These are phyloP conservation scores for Agrypnus murinus DNA, from an alignment of 2,888 invertebrate species.

Conservation along the genomic window DNA sequence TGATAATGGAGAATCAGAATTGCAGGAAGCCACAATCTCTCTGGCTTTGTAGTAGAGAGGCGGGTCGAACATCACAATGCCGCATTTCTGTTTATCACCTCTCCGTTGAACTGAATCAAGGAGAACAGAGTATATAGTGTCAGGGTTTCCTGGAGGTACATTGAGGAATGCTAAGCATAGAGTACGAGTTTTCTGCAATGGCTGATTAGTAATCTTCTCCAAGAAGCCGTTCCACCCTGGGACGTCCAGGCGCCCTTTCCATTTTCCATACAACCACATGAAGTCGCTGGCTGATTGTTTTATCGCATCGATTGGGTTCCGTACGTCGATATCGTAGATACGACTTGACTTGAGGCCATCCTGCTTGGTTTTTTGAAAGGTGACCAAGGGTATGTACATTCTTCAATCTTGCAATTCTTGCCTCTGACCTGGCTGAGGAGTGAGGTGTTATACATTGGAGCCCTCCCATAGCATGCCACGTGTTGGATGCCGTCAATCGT, in stretches of 20 bases:
- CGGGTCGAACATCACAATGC: slow-evolving; percentile 59
- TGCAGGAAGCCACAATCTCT: slow-evolving; percentile 55
- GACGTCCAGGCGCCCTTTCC: background rate
- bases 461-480: slow-evolving; percentile 56
- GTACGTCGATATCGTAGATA: background rate
- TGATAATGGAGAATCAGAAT: no score
- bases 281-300: background rate
- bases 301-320: background rate
- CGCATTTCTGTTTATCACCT: slow-evolving; percentile 43
- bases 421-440: slow-evolving; percentile 31
- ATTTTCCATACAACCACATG: slow-evolving; percentile 1
- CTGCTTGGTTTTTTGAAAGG: background rate
- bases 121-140: slow-evolving; percentile 52
- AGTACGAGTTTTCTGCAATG: background rate
- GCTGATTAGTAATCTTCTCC: slow-evolving; percentile 46
- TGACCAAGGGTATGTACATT: background rate
- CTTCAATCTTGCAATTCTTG: background rate
- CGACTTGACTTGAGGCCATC: background rate
- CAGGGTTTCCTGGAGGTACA: slow-evolving; percentile 45
- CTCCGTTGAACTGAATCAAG: slow-evolving; percentile 40
- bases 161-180: slow-evolving; percentile 50
- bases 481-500: slow-evolving; percentile 52
- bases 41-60: slow-evolving; percentile 57
- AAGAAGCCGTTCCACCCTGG: slow-evolving; percentile 55
- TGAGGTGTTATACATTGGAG: slow-evolving; percentile 50